These are phyloP conservation scores for Colletes latitarsis DNA, from an alignment of 1,140 invertebrate species.

Conservation along the genomic window DNA sequence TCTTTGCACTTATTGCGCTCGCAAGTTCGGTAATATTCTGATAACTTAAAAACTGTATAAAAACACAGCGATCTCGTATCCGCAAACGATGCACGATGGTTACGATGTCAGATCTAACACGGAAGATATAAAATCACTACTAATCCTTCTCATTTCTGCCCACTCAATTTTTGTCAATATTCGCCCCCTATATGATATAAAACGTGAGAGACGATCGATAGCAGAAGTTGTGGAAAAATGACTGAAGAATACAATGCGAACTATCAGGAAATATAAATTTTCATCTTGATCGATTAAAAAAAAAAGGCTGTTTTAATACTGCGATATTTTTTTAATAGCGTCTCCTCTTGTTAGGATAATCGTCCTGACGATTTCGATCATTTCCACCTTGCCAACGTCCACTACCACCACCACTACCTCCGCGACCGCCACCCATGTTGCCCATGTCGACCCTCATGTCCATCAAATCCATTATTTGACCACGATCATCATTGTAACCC, in stretches of 20 bases:
- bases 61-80: slow-evolving; percentile 14
- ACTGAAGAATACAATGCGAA: slow-evolving; percentile 43
- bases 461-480: slow-evolving; percentile 81
- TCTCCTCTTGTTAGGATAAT: slow-evolving; percentile 81
- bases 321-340: slow-evolving; percentile 72
- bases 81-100: background rate
- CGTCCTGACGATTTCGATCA: slow-evolving; percentile 78
- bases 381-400: slow-evolving; percentile 75
- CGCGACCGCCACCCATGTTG: slow-evolving; percentile 70
- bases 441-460: slow-evolving; percentile 81
- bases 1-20: background rate
- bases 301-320: slow-evolving; percentile 1
- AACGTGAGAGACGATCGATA: slow-evolving; percentile 32
- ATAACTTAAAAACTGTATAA: slow-evolving; percentile 39
- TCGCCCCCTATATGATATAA: slow-evolving; percentile 1
- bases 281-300: slow-evolving; percentile 16
- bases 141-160: background rate
- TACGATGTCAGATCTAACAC: slow-evolving; percentile 11
- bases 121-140: slow-evolving; percentile 33
- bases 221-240: slow-evolving; percentile 33
- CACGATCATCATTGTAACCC: slow-evolving; percentile 80
- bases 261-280: slow-evolving; percentile 6
- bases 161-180: background rate
- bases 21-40: background rate
- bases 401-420: slow-evolving; percentile 67